Base-by-base conservation (phyloP, 2,888 invertebrate species). In the Ormyrus thymus region DNA sequence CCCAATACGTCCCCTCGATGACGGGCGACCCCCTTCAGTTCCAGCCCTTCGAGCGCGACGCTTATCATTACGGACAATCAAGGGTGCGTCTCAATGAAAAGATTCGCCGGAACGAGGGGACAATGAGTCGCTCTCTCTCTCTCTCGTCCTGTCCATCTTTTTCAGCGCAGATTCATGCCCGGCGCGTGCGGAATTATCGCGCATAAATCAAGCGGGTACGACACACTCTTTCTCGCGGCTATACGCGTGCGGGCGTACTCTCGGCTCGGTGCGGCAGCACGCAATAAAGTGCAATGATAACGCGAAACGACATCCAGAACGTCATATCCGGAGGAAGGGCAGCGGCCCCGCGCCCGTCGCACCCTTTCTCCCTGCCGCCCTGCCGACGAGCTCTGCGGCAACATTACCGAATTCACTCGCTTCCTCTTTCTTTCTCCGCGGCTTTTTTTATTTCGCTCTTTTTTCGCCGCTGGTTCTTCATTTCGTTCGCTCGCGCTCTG, bases 281-380 rank as follows among this genome's bases (percentile, higher is more conserved):
- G 84, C 83, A 84, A 85, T 86, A 85, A 84, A 85, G 81, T 80
- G 79, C 82, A 84, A 85, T 85, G 86, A 86, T 85, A 86, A 86
- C 84, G 84, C 84, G 83, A 81, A 84, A 84, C 84, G 84, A 84
- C 82, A 81, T 82, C 81, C 81, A 82, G 82, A 83, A 84, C 81
- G 83, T 84, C 84, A 82, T 83, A 83, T 86, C 84, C 84, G 83
- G 79, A 83, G 84, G 83, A 83, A 83, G 81, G 79, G 79, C 82
- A 81, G 81, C 61, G 79, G 79, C 80, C 80, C 81, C 77, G 79
- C 78, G 79, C 77, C 79, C 80, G 15, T 55, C 64, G 55, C 59
- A 53, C 65, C n/a, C 71, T 56, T 45, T 8, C 80, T 82, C 59
- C n/a, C 55, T 43, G 4, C 15, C 3, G 13, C 1, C 13, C 13